Percentiles rank a stretch among this genome's conserved stretches.
phyloP scores from a whole-genome alignment of 2,888 invertebrate genomes.

The Limnephilus rhombicus region DNA sequence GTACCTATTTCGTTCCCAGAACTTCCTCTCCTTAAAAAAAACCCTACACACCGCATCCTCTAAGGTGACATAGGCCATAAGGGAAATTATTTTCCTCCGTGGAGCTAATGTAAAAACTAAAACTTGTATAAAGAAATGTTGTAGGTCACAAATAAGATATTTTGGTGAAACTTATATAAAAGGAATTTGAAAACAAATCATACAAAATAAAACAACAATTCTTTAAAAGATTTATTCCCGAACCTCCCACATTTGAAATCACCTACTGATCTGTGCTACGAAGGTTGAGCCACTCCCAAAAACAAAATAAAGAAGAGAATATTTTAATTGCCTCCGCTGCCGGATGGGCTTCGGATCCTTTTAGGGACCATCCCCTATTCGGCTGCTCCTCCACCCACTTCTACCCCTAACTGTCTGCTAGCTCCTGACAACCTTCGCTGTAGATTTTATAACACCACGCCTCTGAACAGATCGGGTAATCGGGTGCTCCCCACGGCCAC shows the following conservation, averaged over 20 bases:
- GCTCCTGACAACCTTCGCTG: neutral
- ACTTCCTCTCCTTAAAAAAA: too few relatives aligned
- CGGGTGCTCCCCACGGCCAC: neutral
- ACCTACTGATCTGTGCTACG: neutral
- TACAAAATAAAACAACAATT: neutral
- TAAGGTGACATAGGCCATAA: too few relatives aligned
- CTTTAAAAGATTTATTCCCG: neutral
- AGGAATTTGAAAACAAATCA: neutral
- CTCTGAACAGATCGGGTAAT: neutral
- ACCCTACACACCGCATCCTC: too few relatives aligned
- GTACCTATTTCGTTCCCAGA: too few relatives aligned
- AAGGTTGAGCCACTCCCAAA: neutral
- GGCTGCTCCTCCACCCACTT: neutral
- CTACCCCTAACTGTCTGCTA: neutral
- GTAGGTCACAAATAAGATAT: too few relatives aligned
- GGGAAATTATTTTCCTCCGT: too few relatives aligned
- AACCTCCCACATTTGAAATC: neutral
- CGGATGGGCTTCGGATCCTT: slow-evolving; percentile 14
- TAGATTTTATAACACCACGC: neutral
- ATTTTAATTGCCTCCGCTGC: neutral
- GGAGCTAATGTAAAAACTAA: too few relatives aligned
- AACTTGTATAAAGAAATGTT: too few relatives aligned
- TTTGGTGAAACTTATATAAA: too few relatives aligned
- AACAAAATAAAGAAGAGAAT: neutral
- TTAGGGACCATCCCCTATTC: neutral